A percentile compares a stretch with the other conserved stretches of the same genome.
These are phyloP conservation scores for Porites lutea DNA, from an alignment of 64 coral and sea anemone genomes.

Conservation along the genomic window DNA sequence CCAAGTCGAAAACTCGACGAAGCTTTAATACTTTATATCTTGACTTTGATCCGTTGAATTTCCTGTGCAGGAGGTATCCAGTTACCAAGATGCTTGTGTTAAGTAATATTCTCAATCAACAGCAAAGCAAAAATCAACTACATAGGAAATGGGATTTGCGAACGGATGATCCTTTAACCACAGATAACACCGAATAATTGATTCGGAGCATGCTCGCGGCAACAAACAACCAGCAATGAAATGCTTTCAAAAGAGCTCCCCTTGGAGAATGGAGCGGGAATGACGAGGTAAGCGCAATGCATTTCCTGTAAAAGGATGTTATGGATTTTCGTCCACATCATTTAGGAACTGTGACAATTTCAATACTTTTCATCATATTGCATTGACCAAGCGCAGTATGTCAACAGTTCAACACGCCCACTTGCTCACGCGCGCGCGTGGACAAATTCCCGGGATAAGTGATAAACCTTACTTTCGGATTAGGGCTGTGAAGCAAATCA, in stretches of 20 bases:
- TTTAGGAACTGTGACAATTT: conserved; percentile 32
- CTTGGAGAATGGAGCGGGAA: not conserved
- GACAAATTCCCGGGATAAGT: not conserved
- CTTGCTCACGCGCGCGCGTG: not conserved
- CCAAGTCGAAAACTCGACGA: conserved; percentile 15
- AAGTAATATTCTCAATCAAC: conserved; percentile 51
- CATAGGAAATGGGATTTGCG: conserved; percentile 25
- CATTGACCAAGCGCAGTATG: conserved; percentile 21
- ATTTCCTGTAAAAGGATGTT: conserved; percentile 47
- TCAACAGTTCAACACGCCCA: not conserved
- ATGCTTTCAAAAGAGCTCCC: not conserved
- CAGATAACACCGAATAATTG: conserved; percentile 20
- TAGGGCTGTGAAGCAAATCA: too few species aligned
- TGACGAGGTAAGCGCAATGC: not conserved
- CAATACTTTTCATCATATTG: conserved; percentile 47
- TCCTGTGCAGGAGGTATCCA: not conserved
- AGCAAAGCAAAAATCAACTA: not conserved
- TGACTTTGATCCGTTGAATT: conserved; percentile 31
- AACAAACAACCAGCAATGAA: not conserved
- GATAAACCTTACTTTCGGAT: not conserved
- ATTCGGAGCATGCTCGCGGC: not conserved
- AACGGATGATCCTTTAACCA: not conserved
- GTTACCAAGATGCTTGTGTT: conserved; percentile 40
- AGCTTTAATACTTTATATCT: conserved; percentile 46
- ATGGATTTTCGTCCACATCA: conserved; percentile 41